phyloP scores from a whole-genome alignment of 2,888 invertebrate species.

The Zootermopsis nevadensis region DNA sequence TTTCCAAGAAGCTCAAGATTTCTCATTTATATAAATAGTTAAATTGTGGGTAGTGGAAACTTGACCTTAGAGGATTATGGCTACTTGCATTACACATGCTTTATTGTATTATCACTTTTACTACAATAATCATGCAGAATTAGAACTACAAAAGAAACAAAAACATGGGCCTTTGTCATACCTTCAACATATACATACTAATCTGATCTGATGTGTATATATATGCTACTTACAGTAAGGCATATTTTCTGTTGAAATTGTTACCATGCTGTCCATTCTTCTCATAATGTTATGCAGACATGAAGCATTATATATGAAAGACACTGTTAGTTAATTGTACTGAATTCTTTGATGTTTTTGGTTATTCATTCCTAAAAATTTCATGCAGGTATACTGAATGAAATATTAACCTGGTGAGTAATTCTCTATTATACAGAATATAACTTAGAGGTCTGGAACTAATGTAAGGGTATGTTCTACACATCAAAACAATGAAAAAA shows the following conservation, averaged over 20 bases:
- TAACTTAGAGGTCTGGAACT: too few species aligned
- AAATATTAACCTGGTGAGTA: background rate
- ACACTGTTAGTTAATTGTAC: background rate
- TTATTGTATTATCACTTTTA: background rate
- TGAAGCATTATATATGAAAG: background rate
- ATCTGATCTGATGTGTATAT: background rate
- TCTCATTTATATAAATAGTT: too few species aligned
- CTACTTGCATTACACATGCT: too few species aligned
- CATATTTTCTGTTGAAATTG: background rate
- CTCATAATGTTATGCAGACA: background rate
- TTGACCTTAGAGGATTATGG: too few species aligned
- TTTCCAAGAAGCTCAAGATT: too few species aligned
- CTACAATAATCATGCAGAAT: constrained; percentile 5
- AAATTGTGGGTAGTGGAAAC: too few species aligned
- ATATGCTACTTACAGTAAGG: background rate
- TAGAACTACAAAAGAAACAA: background rate
- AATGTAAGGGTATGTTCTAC: too few species aligned
- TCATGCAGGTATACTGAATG: background rate
- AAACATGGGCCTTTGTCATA: constrained; percentile 54
- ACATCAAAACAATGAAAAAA: too few species aligned
- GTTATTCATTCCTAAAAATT: background rate
- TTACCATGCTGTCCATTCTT: background rate
- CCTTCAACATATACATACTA: constrained; percentile 36
- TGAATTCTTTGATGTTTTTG: background rate
- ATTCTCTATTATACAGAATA: background rate